phyloP scores from a whole-genome alignment of 2,888 invertebrate species.

The Ormyrus rosae region DNA sequence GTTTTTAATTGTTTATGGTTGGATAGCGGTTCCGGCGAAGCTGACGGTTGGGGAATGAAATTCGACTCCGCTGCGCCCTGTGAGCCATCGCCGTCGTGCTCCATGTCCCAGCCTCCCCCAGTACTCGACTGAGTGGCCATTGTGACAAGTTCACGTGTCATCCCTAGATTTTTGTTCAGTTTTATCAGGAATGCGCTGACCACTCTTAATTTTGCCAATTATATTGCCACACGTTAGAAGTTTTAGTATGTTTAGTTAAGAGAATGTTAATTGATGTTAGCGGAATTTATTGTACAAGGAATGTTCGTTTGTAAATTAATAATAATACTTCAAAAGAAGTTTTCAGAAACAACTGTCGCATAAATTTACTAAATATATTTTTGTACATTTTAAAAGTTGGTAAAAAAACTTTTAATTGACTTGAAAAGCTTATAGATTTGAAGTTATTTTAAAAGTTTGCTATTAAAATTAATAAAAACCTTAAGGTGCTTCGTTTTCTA shows the following conservation, averaged over 20 bases:
- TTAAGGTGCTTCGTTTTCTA: too few species aligned
- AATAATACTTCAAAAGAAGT: neutral
- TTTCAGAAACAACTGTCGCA: too few species aligned
- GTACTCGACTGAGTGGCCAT: conserved; percentile 73
- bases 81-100: conserved; percentile 73
- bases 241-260: neutral
- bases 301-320: neutral
- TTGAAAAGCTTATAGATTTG: too few species aligned
- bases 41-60: conserved; percentile 74
- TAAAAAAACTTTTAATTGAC: too few species aligned
- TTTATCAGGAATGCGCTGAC: conserved; percentile 34
- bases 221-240: conserved; percentile 26
- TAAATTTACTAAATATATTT: too few species aligned
- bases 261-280: neutral
- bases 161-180: conserved; percentile 69
- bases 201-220: conserved; percentile 35
- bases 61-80: conserved; percentile 72
- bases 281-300: neutral
- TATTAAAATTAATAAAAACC: too few species aligned
- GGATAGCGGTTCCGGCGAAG: conserved; percentile 76
- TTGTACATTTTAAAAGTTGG: too few species aligned
- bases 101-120: conserved; percentile 71
- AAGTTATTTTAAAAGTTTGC: too few species aligned
- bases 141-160: conserved; percentile 75
- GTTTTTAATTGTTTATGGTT: conserved; percentile 77